Conservation (phyloP, 2,113 vertebrate genomes). For the Psilopsiagon aurifrons region DNA sequence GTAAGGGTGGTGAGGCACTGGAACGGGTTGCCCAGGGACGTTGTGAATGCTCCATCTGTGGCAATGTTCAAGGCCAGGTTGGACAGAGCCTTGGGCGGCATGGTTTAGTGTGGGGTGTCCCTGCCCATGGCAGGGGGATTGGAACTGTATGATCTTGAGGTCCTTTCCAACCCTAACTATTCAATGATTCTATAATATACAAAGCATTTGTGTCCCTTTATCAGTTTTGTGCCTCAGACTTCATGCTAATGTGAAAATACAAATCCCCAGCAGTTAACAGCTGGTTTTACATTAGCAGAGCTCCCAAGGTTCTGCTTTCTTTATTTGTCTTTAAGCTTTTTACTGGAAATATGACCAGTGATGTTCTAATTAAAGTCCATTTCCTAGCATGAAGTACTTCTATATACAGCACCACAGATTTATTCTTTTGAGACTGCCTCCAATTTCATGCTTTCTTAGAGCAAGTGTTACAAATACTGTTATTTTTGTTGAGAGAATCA, state of each 20-base stretch:
- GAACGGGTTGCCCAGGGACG: too few species aligned
- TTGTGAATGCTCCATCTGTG: too few species aligned
- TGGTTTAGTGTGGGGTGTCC: too few species aligned
- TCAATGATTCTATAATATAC: too few species aligned
- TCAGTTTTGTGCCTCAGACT: slow-evolving; percentile 45
- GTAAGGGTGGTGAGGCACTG: too few species aligned
- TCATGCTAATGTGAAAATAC: slow-evolving; percentile 59
- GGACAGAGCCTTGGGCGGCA: too few species aligned
- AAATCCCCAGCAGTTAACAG: slow-evolving; percentile 70
- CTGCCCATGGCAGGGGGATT: too few species aligned
- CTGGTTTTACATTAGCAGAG: slow-evolving; percentile 6
- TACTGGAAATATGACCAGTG: slow-evolving; percentile 69
- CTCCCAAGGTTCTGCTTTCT: slow-evolving; percentile 51
- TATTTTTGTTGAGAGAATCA: slow-evolving; percentile 45
- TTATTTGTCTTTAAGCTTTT: slow-evolving; percentile 68
- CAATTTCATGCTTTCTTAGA: slow-evolving; percentile 53
- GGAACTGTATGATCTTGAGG: too few species aligned
- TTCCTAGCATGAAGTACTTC: slow-evolving; percentile 46
- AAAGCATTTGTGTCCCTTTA: slow-evolving; percentile 46
- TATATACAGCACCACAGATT: neutral
- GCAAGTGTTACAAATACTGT: slow-evolving; percentile 17
- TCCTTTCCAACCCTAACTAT: too few species aligned
- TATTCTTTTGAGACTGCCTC: neutral
- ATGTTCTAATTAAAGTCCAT: slow-evolving; percentile 73
- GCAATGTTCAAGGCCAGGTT: too few species aligned